These are phyloP conservation scores for Pandemis corylana DNA, from an alignment of 2,888 invertebrate species.

Conservation along the genomic window DNA sequence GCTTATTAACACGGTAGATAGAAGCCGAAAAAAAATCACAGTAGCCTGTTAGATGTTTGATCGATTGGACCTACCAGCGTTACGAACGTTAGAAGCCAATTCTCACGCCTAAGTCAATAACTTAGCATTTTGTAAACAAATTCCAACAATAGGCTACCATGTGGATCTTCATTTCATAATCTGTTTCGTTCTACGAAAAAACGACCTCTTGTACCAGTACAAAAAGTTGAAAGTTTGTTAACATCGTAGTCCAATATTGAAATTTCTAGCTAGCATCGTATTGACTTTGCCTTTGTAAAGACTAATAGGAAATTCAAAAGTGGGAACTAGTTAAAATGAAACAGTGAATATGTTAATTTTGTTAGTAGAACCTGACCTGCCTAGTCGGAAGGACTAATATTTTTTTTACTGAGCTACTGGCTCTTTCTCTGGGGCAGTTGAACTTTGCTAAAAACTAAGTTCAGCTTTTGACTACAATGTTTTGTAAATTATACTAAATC, in stretches of 20 bases:
- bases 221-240: constrained; percentile 50
- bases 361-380: constrained; percentile 50
- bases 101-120: constrained; percentile 83
- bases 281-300: constrained; percentile 82
- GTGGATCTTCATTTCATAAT: constrained; percentile 66
- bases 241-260: constrained; percentile 51
- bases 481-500: too few relatives aligned
- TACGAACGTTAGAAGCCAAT: constrained; percentile 79
- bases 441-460: not conserved
- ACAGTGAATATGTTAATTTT: constrained; percentile 82
- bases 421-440: not conserved
- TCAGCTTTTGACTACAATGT: too few relatives aligned
- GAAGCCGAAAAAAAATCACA: constrained; percentile 64
- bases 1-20: constrained; percentile 35
- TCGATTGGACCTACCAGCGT: constrained; percentile 78
- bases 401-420: constrained; percentile 46
- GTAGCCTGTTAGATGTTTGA: constrained; percentile 74
- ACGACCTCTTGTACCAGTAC: constrained; percentile 44
- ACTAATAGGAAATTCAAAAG: constrained; percentile 83
- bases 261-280: constrained; percentile 71
- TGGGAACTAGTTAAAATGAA: constrained; percentile 81
- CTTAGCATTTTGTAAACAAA: constrained; percentile 78
- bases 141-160: constrained; percentile 72
- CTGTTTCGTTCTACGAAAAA: constrained; percentile 47
- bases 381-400: constrained; percentile 49